phyloP scores from a whole-genome alignment of 1,140 invertebrate genomes.

The Philopotamus ludificatus region DNA sequence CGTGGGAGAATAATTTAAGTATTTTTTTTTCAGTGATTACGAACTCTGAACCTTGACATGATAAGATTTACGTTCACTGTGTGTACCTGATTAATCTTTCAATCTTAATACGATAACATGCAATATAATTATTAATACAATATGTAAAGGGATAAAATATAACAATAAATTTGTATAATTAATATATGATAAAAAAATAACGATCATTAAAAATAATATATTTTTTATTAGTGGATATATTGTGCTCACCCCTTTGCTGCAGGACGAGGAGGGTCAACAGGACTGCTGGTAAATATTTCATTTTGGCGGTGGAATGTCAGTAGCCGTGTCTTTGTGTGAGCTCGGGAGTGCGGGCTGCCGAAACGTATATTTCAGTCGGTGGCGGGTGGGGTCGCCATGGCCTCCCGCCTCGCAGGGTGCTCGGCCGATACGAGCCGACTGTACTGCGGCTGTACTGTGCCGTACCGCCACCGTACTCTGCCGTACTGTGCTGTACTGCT shows the following conservation, averaged over 20 bases:
- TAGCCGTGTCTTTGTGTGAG: too few species aligned
- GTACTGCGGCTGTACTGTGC: background rate
- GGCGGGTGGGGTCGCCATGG: background rate
- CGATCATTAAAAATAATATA: too few species aligned
- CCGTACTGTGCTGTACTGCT: constrained; percentile 5
- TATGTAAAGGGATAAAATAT: too few species aligned
- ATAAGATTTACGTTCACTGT: too few species aligned
- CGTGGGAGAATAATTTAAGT: background rate
- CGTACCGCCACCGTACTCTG: constrained; percentile 17
- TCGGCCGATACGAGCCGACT: background rate
- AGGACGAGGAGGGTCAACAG: constrained; percentile 20
- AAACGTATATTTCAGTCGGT: background rate
- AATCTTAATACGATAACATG: too few species aligned
- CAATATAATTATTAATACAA: background rate
- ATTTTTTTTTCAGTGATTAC: background rate
- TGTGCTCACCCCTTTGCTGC: constrained; percentile 20
- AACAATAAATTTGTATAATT: too few species aligned
- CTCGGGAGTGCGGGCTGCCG: too few species aligned
- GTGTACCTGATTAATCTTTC: too few species aligned
- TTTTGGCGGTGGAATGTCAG: constrained; percentile 18
- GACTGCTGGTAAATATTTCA: constrained; percentile 24
- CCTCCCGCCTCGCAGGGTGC: background rate
- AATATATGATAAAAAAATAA: too few species aligned
- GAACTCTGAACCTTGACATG: background rate
- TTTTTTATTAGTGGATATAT: too few species aligned